A percentile compares a stretch with the other conserved stretches of the same genome.
Conservation (phyloP, 2,113 vertebrate species). For the Cyprinus carpio region DNA sequence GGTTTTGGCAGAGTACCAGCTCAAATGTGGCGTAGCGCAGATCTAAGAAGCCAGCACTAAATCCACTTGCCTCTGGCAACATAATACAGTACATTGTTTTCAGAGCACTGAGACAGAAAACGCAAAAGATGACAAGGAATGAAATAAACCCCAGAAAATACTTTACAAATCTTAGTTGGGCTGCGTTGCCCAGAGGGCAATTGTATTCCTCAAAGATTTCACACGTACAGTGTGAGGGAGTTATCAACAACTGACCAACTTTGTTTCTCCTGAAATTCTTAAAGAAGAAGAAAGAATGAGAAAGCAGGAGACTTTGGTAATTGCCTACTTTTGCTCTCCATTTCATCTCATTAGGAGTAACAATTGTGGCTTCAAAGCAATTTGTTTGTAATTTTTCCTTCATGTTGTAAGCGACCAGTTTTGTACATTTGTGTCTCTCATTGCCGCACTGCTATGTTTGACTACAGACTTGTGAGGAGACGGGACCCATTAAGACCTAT, state of each 20-base stretch:
- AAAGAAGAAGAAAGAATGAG: neutral
- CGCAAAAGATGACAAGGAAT: conserved; percentile 40
- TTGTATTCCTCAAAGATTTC: neutral
- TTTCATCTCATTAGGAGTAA: neutral
- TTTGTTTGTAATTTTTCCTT: neutral
- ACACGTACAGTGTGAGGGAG: neutral
- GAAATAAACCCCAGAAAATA: conserved; percentile 41
- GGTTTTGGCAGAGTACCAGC: conserved; percentile 57
- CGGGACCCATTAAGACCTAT: conserved; percentile 8
- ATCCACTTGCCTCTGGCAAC: conserved; percentile 45
- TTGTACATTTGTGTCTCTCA: neutral
- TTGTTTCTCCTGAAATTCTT: neutral
- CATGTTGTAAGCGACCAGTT: neutral
- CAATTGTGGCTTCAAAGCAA: neutral
- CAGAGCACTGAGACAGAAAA: conserved; percentile 14
- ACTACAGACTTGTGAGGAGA: conserved; percentile 28
- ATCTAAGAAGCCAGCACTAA: conserved; percentile 52
- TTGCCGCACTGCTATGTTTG: neutral
- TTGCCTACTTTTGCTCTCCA: neutral
- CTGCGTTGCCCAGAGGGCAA: neutral
- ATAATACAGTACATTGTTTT: conserved; percentile 47
- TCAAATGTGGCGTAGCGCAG: conserved; percentile 57
- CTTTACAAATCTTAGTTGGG: conserved; percentile 24
- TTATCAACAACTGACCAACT: neutral
- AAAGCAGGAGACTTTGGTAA: neutral